phyloP scores from a whole-genome alignment of 1,140 invertebrate species.

The Drosophila ironensis region DNA sequence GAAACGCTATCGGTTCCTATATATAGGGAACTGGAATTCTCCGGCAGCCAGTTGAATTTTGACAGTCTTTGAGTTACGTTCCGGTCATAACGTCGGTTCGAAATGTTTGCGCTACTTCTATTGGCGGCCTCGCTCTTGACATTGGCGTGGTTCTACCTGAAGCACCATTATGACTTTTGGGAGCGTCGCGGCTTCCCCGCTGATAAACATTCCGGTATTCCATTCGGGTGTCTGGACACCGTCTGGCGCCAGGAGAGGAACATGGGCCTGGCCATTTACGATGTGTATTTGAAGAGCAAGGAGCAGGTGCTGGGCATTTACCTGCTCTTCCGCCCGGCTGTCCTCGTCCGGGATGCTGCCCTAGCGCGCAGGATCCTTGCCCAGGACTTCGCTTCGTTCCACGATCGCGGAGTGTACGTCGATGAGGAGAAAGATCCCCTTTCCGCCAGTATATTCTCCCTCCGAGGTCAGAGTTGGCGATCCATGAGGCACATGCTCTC shows the following conservation, averaged over 20 bases:
- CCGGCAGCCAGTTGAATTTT: not conserved
- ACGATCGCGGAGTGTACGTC: constrained; percentile 80
- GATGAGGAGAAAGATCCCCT: constrained; percentile 78
- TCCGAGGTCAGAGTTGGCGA: constrained; percentile 83
- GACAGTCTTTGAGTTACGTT: constrained; percentile 15
- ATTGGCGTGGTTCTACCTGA: constrained; percentile 56
- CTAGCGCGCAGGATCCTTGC: constrained; percentile 82
- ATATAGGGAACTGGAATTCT: not conserved
- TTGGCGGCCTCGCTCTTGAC: constrained; percentile 32
- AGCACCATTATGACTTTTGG: constrained; percentile 64
- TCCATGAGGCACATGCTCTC: constrained; percentile 83
- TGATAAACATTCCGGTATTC: constrained; percentile 47
- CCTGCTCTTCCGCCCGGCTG: constrained; percentile 73
- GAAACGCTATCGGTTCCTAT: not conserved
- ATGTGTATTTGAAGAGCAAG: constrained; percentile 58
- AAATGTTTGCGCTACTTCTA: constrained; percentile 44
- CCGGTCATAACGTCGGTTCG: not conserved
- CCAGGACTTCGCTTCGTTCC: constrained; percentile 82
- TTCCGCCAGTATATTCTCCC: constrained; percentile 80
- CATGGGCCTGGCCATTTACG: constrained; percentile 64
- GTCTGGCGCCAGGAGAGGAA: constrained; percentile 44
- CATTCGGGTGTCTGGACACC: constrained; percentile 64
- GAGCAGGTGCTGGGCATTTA: constrained; percentile 71
- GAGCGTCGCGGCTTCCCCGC: constrained; percentile 50
- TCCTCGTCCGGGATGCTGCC: constrained; percentile 82